phyloP scores from a whole-genome alignment of 2,888 invertebrate species.

The Campoletis raptor region DNA sequence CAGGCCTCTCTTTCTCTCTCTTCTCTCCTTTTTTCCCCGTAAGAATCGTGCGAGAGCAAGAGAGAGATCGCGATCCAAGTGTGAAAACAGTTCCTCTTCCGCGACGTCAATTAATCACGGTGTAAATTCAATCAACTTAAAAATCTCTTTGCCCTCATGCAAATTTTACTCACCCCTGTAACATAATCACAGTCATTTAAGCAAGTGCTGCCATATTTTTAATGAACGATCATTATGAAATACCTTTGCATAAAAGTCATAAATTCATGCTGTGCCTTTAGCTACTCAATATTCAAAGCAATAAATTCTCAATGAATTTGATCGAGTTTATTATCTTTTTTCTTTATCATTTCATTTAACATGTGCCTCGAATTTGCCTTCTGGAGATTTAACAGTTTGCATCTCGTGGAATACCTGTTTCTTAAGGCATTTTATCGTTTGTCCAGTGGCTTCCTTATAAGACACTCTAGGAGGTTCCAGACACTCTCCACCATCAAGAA shows the following conservation, averaged over 20 bases:
- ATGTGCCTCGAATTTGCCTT: conserved; percentile 27
- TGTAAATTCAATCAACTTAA: conserved; percentile 7
- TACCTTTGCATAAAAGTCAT: conserved; percentile 34
- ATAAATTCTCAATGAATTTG: conserved; percentile 39
- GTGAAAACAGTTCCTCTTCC: conserved; percentile 45
- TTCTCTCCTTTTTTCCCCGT: no score
- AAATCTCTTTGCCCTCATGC: neutral
- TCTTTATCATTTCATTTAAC: conserved; percentile 6
- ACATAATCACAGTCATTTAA: neutral
- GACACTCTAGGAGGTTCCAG: conserved; percentile 41
- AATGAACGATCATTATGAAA: conserved; percentile 6
- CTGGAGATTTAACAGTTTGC: conserved; percentile 51
- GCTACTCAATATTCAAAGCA: conserved; percentile 26
- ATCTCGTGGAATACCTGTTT: conserved; percentile 57
- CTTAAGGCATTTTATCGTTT: conserved; percentile 42
- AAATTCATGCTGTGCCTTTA: conserved; percentile 20
- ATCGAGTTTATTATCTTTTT: conserved; percentile 18
- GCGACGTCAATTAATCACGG: conserved; percentile 28
- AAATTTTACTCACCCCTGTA: neutral
- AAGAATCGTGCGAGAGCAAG: conserved; percentile 11
- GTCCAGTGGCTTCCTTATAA: conserved; percentile 56
- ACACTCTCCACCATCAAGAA: conserved; percentile 54
- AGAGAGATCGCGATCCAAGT: neutral
- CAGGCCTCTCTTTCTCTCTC: neutral
- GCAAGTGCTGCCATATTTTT: neutral